These are phyloP conservation scores for Hoplias malabaricus DNA, from an alignment of 2,113 vertebrate species.

Conservation along the genomic window DNA sequence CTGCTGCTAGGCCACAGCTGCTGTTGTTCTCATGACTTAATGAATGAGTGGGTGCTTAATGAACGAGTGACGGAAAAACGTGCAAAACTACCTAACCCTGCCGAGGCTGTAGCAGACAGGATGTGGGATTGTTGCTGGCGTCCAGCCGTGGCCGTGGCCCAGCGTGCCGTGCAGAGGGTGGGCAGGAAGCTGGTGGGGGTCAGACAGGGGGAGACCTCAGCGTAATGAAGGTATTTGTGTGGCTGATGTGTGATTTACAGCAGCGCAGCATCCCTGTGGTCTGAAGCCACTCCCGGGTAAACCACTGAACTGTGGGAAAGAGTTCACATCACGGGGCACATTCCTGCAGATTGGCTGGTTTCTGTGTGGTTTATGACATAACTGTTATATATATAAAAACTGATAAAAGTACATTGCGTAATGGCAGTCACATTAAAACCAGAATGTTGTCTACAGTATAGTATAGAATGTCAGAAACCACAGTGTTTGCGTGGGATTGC, in stretches of 20 bases:
- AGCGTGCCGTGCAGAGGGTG: constrained; percentile 30
- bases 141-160: constrained; percentile 13
- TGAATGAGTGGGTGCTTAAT: constrained; percentile 32
- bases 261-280: not conserved
- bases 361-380: not conserved
- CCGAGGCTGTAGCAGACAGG: constrained; percentile 1
- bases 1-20: constrained; percentile 15
- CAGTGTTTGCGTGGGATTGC: no score
- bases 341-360: not conserved
- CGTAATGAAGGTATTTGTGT: constrained; percentile 32
- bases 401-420: no score
- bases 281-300: not conserved
- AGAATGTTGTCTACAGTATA: no score
- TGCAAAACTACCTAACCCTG: not conserved
- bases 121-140: constrained; percentile 31
- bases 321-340: not conserved
- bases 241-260: constrained; percentile 1
- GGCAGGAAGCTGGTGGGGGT: constrained; percentile 33
- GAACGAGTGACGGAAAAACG: constrained; percentile 29
- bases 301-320: not conserved
- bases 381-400: not conserved
- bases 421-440: no score
- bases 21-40: constrained; percentile 20
- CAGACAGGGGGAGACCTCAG: constrained; percentile 15
- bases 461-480: no score